phyloP scores from a whole-genome alignment of 2,797 vertebrate genomes.

The Cyclopterus lumpus region DNA sequence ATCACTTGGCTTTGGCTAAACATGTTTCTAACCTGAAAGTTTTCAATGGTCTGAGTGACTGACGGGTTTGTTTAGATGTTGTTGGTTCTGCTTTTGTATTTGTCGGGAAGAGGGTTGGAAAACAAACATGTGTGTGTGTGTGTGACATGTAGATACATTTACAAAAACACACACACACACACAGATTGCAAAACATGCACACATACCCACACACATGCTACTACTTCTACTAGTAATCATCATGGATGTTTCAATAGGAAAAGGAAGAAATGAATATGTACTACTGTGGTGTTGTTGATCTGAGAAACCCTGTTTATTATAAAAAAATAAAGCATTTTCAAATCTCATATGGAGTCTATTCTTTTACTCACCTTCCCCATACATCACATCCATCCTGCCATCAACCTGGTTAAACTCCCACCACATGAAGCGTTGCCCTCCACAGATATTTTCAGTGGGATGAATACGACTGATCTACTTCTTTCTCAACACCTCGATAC shows the following conservation, averaged over 20 bases:
- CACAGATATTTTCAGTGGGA: constrained; percentile 15
- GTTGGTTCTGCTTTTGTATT: constrained; percentile 43
- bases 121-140: neutral
- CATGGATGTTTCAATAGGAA: constrained; percentile 53
- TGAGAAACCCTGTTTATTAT: constrained; percentile 81
- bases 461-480: constrained; percentile 33
- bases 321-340: constrained; percentile 84
- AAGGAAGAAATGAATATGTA: constrained; percentile 73
- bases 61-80: constrained; percentile 37
- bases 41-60: constrained; percentile 26
- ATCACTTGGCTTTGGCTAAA: constrained; percentile 62
- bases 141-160: constrained; percentile 25
- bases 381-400: constrained; percentile 48
- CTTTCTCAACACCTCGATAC: constrained; percentile 46
- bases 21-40: constrained; percentile 45
- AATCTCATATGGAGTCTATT: constrained; percentile 68
- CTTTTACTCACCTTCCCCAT: constrained; percentile 49
- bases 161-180: constrained; percentile 33
- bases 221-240: constrained; percentile 37
- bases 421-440: constrained; percentile 41
- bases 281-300: constrained; percentile 75
- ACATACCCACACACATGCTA: constrained; percentile 17
- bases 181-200: constrained; percentile 11
- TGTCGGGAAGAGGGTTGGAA: constrained; percentile 26
- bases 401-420: constrained; percentile 44